Percentiles rank a stretch among this genome's conserved stretches.
Evolutionary conservation across 2,888 invertebrate genomes (phyloP).

Genomic region (Phaonia tiefii): DNA sequence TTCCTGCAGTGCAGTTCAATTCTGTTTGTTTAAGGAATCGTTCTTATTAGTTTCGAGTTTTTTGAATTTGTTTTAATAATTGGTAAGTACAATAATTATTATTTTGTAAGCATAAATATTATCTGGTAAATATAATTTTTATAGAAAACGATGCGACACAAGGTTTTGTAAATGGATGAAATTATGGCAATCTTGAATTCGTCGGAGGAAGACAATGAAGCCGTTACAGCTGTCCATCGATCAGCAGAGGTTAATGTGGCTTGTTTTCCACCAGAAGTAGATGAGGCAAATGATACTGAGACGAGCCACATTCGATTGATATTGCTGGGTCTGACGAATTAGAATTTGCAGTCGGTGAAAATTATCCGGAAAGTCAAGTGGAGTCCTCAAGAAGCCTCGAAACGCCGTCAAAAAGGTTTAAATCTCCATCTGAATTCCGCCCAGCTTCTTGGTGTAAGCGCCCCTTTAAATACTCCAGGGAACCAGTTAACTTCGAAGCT

Average conservation of each 20-base stretch:
- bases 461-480: no score
- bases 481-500: no score
- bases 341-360: background rate
- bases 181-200: background rate
- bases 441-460: no score
- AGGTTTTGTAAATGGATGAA: background rate
- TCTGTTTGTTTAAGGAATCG: background rate
- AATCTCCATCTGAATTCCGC: no score
- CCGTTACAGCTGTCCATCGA: no score
- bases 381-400: no score
- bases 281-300: background rate
- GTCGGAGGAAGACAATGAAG: background rate
- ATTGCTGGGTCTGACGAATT: background rate
- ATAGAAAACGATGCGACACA: background rate
- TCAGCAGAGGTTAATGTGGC: no score
- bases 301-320: no score
- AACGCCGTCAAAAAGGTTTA: no score
- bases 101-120: background rate
- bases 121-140: background rate
- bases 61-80: background rate
- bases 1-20: background rate
- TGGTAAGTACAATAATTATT: conserved; percentile 8
- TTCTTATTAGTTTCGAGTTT: conserved; percentile 3
- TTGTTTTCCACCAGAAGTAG: background rate
- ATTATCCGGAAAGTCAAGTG: background rate